phyloP scores from a whole-genome alignment of 2,888 invertebrate genomes.

The Hipparchia sbordonii region DNA sequence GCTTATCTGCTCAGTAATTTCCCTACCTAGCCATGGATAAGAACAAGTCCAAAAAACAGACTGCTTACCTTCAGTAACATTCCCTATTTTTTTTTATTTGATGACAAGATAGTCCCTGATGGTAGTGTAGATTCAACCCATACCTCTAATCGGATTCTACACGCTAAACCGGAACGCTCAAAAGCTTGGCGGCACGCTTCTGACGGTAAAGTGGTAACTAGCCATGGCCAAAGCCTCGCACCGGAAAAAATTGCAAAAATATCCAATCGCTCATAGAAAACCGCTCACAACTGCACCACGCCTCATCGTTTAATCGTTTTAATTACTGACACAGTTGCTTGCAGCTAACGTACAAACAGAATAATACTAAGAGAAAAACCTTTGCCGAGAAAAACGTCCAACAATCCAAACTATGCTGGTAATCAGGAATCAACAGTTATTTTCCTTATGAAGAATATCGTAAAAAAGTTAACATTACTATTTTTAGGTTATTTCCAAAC shows the following conservation, averaged over 20 bases:
- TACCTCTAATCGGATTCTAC: no score
- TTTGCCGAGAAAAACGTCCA: slow-evolving; percentile 64
- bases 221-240: not conserved
- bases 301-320: slow-evolving; percentile 66
- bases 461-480: slow-evolving; percentile 1
- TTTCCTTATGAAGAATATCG: slow-evolving; percentile 26
- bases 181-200: no score
- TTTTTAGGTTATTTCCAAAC: not conserved
- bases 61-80: no score
- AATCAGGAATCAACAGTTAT: slow-evolving; percentile 55
- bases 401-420: slow-evolving; percentile 59
- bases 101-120: no score
- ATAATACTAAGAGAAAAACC: slow-evolving; percentile 51
- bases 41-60: no score
- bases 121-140: no score
- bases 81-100: no score
- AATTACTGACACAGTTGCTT: slow-evolving; percentile 76
- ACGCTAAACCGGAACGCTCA: no score
- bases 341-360: slow-evolving; percentile 63
- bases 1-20: no score
- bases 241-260: not conserved
- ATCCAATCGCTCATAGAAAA: slow-evolving; percentile 18
- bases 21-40: no score
- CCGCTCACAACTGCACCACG: slow-evolving; percentile 49
- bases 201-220: no score